A percentile compares a stretch with the other conserved stretches of the same genome.
These are phyloP conservation scores for Leistus spinibarbis DNA, from an alignment of 2,888 invertebrate genomes.

Conservation along the genomic window DNA sequence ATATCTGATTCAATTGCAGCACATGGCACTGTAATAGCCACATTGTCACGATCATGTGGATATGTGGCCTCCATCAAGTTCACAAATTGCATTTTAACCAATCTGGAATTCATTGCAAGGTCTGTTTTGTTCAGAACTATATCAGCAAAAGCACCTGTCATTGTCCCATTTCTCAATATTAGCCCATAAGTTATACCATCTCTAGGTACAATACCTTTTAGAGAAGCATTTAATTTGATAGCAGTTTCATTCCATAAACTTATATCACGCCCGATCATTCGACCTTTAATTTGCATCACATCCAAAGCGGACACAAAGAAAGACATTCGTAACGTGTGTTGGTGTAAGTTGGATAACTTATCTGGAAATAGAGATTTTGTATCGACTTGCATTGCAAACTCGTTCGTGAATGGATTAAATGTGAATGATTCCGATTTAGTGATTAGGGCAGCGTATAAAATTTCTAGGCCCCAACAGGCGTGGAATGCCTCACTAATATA, in stretches of 20 bases:
- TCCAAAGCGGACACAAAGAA: constrained; percentile 52
- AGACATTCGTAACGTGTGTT: constrained; percentile 48
- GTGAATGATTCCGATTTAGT: constrained; percentile 53
- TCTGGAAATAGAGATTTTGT: constrained; percentile 49
- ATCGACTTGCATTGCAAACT: constrained; percentile 53
- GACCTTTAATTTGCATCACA: not conserved
- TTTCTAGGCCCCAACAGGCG: constrained; percentile 52
- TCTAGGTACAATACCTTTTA: constrained; percentile 55
- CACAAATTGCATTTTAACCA: constrained; percentile 60
- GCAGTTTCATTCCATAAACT: constrained; percentile 53
- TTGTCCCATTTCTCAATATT: constrained; percentile 57
- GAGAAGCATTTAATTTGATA: constrained; percentile 57
- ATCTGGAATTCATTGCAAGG: constrained; percentile 62
- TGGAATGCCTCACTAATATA: constrained; percentile 59
- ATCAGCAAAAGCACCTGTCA: constrained; percentile 60
- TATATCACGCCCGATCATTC: constrained; percentile 54
- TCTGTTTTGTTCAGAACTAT: constrained; percentile 52
- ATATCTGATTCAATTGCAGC: constrained; percentile 14
- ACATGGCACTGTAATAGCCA: constrained; percentile 24
- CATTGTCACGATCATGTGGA: constrained; percentile 52
- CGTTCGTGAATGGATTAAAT: constrained; percentile 60
- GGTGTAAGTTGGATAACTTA: constrained; percentile 51
- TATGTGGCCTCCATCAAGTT: constrained; percentile 62
- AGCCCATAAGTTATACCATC: constrained; percentile 59
- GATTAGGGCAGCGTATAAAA: constrained; percentile 43